Evolutionary conservation across 2,797 vertebrate species (phyloP).

Genomic region (Todus mexicanus): DNA sequence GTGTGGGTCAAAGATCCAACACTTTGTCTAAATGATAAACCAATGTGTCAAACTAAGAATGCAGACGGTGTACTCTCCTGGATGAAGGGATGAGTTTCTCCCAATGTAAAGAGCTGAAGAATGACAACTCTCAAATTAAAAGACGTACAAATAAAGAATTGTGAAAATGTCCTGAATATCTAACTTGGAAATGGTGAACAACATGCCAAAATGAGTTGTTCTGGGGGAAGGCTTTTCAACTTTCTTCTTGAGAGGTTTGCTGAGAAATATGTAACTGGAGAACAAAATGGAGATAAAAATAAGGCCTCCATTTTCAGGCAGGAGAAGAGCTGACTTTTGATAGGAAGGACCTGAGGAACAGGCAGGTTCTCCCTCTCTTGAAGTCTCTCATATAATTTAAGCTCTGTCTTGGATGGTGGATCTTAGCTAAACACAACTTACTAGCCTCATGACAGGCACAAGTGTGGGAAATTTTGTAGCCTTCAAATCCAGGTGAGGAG

Average conservation of each 20-base stretch:
- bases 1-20: not conserved
- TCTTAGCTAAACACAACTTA: not conserved
- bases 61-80: not conserved
- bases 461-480: not conserved
- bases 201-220: not conserved
- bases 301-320: not conserved
- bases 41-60: not conserved
- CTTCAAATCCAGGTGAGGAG: not conserved
- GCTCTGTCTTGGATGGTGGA: fast-evolving
- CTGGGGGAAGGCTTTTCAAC: not conserved
- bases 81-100: not conserved
- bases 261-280: not conserved
- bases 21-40: not conserved
- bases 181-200: not conserved
- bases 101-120: not conserved
- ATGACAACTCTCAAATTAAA: not conserved
- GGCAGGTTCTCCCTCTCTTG: not conserved
- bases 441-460: not conserved
- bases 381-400: not conserved
- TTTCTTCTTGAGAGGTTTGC: not conserved
- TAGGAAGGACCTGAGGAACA: not conserved
- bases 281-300: not conserved
- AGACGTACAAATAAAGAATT: not conserved
- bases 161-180: not conserved
- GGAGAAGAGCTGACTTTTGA: not conserved